These are phyloP conservation scores for Lanius collurio DNA, from an alignment of 2,113 vertebrate species.

Conservation along the genomic window DNA sequence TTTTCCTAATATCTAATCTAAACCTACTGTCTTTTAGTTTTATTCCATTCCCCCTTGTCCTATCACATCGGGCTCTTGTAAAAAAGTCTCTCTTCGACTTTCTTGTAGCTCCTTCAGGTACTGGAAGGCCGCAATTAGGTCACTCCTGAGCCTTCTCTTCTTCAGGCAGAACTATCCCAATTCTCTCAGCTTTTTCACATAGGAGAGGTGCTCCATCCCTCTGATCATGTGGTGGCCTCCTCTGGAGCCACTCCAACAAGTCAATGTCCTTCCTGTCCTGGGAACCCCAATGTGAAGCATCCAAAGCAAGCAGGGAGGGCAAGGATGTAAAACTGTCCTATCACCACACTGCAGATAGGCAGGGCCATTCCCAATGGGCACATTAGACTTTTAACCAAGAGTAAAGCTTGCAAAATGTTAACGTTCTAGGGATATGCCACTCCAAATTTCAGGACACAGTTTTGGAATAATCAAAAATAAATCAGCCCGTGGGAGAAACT, in stretches of 20 bases:
- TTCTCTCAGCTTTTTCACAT: not conserved
- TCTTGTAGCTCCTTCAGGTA: not conserved
- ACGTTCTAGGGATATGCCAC: not conserved
- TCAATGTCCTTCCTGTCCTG: not conserved
- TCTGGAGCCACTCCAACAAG: not conserved
- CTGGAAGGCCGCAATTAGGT: not conserved
- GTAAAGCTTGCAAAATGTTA: not conserved
- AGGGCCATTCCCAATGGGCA: not conserved
- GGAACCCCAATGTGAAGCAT: not conserved
- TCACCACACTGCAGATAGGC: not conserved
- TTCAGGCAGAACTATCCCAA: not conserved
- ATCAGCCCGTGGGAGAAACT: not conserved
- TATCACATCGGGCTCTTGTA: not conserved
- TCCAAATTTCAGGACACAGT: not conserved
- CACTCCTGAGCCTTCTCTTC: not conserved
- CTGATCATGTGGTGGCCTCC: not conserved
- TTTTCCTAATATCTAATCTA: not conserved
- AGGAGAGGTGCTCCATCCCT: not conserved
- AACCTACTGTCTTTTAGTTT: not conserved
- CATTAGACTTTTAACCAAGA: not conserved
- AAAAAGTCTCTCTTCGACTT: not conserved
- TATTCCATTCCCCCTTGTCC: not conserved
- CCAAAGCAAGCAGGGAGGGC: not conserved
- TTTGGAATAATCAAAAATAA: slow-evolving; percentile 9
- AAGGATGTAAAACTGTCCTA: not conserved